phyloP scores from a whole-genome alignment of 2,888 invertebrate genomes.

The Acleris laterana region DNA sequence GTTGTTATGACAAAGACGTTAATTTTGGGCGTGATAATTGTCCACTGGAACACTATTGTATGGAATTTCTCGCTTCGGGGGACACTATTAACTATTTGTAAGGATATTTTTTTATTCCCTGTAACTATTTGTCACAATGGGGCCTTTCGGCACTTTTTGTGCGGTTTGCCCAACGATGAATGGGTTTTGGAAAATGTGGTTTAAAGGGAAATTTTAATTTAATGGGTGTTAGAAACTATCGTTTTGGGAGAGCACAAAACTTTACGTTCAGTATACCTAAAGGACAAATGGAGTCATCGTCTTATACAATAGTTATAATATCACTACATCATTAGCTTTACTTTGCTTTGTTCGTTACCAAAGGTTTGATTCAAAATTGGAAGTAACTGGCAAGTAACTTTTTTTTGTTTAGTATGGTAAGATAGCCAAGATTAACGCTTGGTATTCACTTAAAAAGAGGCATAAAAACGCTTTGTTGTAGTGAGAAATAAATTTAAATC shows the following conservation, averaged over 20 bases:
- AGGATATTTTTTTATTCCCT: slow-evolving; percentile 54
- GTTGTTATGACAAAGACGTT: slow-evolving; percentile 73
- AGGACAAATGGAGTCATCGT: background rate
- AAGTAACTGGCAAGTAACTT: too few relatives aligned
- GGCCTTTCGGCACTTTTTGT: slow-evolving; percentile 65
- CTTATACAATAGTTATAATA: too few relatives aligned
- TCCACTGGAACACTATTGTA: slow-evolving; percentile 65
- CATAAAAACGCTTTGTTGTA: too few relatives aligned
- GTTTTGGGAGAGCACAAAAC: background rate
- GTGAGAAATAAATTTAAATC: background rate
- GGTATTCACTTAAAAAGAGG: too few relatives aligned
- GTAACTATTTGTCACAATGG: slow-evolving; percentile 70
- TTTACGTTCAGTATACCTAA: background rate
- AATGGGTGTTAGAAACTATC: slow-evolving; percentile 13
- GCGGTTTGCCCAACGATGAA: slow-evolving; percentile 18
- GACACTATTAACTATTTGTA: slow-evolving; percentile 76
- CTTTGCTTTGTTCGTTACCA: too few relatives aligned
- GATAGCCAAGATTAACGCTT: too few relatives aligned
- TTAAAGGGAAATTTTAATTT: slow-evolving; percentile 27
- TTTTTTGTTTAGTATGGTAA: too few relatives aligned
- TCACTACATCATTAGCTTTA: too few relatives aligned
- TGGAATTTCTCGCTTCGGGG: slow-evolving; percentile 74
- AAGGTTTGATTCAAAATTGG: too few relatives aligned
- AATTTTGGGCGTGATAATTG: slow-evolving; percentile 79
- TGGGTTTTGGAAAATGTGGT: slow-evolving; percentile 31